Percentiles rank a stretch among this genome's conserved stretches.
phyloP scores from a whole-genome alignment of 2,888 invertebrate genomes.

The Lepidocyrtoides sp. region DNA sequence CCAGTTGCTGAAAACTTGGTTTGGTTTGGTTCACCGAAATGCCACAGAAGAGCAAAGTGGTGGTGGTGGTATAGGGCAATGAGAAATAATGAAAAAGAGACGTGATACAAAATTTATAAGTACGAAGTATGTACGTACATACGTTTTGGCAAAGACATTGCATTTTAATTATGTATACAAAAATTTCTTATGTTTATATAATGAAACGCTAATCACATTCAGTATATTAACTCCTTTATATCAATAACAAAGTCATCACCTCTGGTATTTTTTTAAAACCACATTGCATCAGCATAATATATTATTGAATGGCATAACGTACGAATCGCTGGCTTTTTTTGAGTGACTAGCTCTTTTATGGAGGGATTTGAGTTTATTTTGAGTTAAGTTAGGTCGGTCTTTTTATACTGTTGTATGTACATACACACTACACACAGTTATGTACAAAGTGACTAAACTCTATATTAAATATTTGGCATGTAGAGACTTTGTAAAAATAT shows the following conservation, averaged over 20 bases:
- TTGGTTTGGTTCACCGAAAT: not conserved
- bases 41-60: not conserved
- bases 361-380: not conserved
- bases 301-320: too few relatives aligned
- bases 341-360: not conserved
- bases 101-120: not conserved
- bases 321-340: too few relatives aligned
- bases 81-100: not conserved
- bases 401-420: not conserved
- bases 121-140: not conserved
- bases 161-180: not conserved
- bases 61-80: too few relatives aligned
- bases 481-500: slow-evolving; percentile 51
- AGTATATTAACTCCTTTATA: not conserved
- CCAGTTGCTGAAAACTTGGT: not conserved
- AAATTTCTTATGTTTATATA: not conserved
- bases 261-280: slow-evolving; percentile 11
- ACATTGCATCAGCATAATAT: slow-evolving; percentile 20
- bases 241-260: slow-evolving; percentile 53
- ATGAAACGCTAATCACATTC: slow-evolving; percentile 8
- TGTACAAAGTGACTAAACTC: too few relatives aligned
- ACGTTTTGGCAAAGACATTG: not conserved
- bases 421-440: not conserved
- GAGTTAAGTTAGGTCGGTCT: slow-evolving; percentile 51
- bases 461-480: not conserved